These are phyloP conservation scores for Oligia fasciuncula DNA, from an alignment of 2,888 invertebrate species.

Conservation along the genomic window DNA sequence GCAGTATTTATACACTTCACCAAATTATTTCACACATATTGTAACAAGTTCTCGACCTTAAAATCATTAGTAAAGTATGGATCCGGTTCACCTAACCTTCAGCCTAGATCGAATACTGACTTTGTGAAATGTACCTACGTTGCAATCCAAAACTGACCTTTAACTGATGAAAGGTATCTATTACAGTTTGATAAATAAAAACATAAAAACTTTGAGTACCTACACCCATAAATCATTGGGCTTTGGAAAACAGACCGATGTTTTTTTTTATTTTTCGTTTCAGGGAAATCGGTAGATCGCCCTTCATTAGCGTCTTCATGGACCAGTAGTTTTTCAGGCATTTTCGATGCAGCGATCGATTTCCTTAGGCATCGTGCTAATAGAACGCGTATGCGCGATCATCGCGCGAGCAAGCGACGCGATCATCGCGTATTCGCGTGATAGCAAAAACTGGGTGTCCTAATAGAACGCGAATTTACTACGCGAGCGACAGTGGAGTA, in stretches of 20 bases:
- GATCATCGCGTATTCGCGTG: no score
- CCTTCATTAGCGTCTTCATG: not conserved
- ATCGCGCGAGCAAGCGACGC: no score
- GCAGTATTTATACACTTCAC: no score
- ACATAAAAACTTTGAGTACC: not conserved
- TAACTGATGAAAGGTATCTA: conserved; percentile 14
- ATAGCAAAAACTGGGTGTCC: no score
- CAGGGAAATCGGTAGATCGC: not conserved
- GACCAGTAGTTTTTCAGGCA: no score
- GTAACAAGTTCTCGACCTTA: conserved; percentile 57
- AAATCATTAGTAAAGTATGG: conserved; percentile 11
- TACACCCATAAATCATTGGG: not conserved
- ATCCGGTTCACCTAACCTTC: conserved; percentile 64
- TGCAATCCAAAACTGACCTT: conserved; percentile 38
- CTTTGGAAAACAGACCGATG: not conserved
- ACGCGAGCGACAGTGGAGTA: no score
- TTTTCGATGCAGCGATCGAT: not conserved
- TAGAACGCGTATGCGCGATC: no score
- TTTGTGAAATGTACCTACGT: conserved; percentile 18
- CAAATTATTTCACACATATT: no score
- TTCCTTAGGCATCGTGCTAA: not conserved
- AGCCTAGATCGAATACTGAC: conserved; percentile 32
- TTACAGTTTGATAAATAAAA: not conserved
- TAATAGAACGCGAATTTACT: no score
- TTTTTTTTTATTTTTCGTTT: not conserved